These are phyloP conservation scores for Chrosomus eos DNA, from an alignment of 2,797 vertebrate species.

Conservation along the genomic window DNA sequence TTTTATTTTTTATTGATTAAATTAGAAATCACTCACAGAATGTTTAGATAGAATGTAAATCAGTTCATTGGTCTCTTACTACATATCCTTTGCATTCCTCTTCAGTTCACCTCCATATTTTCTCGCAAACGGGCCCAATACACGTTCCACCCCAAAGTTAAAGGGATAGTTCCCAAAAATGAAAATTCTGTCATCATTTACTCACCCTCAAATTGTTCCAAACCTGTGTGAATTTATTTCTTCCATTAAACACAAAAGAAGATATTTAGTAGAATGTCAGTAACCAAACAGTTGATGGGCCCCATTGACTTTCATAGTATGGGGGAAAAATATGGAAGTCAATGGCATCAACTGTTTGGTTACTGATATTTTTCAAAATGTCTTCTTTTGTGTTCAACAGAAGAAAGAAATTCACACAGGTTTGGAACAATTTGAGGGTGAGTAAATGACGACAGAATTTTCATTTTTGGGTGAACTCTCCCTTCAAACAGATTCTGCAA, in stretches of 20 bases:
- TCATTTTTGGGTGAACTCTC: neutral
- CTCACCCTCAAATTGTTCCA: neutral
- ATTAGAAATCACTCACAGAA: neutral
- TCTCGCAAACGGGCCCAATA: slow-evolving; percentile 8
- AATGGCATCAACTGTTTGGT: neutral
- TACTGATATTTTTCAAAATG: neutral
- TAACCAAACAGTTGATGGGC: neutral
- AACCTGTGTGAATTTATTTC: neutral
- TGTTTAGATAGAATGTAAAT: neutral
- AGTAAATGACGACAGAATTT: neutral
- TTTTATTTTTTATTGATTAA: neutral
- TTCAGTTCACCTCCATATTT: slow-evolving; percentile 1
- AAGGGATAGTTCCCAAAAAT: neutral
- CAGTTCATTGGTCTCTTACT: neutral
- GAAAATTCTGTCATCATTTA: neutral
- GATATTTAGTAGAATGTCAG: neutral
- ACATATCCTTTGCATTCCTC: slow-evolving; percentile 19
- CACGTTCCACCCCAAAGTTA: slow-evolving; percentile 52
- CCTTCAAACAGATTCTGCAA: slow-evolving; percentile 58
- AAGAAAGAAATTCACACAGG: neutral
- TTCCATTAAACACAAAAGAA: neutral
- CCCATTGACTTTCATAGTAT: neutral
- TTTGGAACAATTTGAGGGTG: neutral
- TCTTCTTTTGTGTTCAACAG: neutral
- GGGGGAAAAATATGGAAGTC: neutral